Evolutionary conservation across 2,797 vertebrate genomes (phyloP).

Genomic region (Rousettus madagascariensis): DNA sequence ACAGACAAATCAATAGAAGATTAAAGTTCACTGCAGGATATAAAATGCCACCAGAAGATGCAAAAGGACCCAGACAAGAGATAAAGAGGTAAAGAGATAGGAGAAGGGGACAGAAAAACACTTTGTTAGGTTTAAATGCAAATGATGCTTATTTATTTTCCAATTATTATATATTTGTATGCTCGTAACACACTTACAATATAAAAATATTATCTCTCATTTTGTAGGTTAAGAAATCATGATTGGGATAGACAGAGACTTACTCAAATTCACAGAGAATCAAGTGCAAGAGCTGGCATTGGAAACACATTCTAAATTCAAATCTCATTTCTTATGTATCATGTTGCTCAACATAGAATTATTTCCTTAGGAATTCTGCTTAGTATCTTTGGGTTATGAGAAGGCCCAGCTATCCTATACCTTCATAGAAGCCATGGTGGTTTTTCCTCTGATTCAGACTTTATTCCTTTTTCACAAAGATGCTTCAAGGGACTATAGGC

Average conservation of each 20-base stretch:
- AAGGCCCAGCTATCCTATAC: background rate
- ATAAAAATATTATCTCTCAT: background rate
- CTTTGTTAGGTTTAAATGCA: background rate
- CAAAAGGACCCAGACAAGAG: background rate
- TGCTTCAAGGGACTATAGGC: background rate
- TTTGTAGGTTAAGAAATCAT: background rate
- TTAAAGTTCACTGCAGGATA: background rate
- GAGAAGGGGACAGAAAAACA: background rate
- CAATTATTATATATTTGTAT: background rate
- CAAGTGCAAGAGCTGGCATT: background rate
- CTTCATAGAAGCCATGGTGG: background rate
- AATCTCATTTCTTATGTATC: background rate
- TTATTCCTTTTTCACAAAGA: background rate
- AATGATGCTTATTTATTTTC: background rate
- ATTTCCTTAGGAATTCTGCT: background rate
- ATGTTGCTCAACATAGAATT: background rate
- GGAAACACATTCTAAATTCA: background rate
- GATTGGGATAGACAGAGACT: background rate
- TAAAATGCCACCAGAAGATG: slow-evolving; percentile 11
- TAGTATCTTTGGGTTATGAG: background rate
- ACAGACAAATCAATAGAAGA: background rate
- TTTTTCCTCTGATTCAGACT: background rate
- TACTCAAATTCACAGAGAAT: background rate
- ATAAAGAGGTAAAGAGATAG: background rate
- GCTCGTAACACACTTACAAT: background rate